Base-by-base conservation (phyloP, 2,888 invertebrate genomes). In the Hydroisotoma schaefferi region DNA sequence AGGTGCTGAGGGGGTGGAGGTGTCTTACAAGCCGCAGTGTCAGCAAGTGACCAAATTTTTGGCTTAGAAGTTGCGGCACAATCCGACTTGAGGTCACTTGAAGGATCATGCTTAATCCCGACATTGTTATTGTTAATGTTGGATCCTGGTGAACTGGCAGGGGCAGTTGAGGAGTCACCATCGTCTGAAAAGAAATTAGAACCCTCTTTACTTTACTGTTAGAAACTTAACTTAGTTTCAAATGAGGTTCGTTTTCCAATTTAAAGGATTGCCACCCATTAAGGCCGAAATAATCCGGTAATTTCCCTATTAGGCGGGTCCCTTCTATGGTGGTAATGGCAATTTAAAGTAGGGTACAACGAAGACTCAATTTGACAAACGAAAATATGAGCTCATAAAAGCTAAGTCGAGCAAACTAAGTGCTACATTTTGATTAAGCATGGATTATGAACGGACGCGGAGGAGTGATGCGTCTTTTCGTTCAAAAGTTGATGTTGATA, bases 1-100 rank as follows among this genome's bases (percentile, higher is more conserved):
- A 52, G 55, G 23, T 63, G 69, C 46, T 61, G 69, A 48, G 65
- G 65, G 37, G 61, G 67, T 52, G 90, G 90, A 3, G 92, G 93
- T 54, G 92, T 92, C 79, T 93, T 93, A 79, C 91, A 92, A 51
- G 92, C 92, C 53, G 93, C 93, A 70, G 93, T 93, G 78, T 93
- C 93, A 67, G 93, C 93, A 75, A 93, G 78, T 53, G 92, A 92
- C 93, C 93, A 94, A 76, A 94, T 94, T 81, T 93, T 93, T 72
- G 93, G 93, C 78, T 94, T 93, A 59, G 91, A 89, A 64, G 90
- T 90, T n/a, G 67, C 68, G 57, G 68, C 67, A 63, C 68, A 72
- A 68, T 69, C 71, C 67, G 68, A 69, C 70, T 71, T 69, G 68
- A 65, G 70, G 69, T 70, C 70, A 68, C 67, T 70, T 67, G 70